These are phyloP conservation scores for Phasia obesa DNA, from an alignment of 2,888 invertebrate species.

Conservation along the genomic window DNA sequence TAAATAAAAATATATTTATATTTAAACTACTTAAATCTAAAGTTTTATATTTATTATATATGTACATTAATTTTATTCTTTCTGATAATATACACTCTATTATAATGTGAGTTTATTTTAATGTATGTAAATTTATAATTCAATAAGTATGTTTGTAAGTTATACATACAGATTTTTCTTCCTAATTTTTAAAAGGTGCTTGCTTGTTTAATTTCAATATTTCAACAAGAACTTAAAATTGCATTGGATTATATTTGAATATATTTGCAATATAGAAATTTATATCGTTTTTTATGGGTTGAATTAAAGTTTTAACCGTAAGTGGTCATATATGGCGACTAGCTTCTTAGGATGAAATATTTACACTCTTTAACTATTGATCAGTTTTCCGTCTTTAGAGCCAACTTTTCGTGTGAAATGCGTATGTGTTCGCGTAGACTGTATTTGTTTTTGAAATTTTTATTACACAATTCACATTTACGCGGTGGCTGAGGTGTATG, in stretches of 20 bases:
- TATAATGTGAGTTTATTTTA: neutral
- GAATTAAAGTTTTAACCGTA: constrained; percentile 25
- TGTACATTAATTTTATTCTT: constrained; percentile 9
- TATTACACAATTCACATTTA: constrained; percentile 82
- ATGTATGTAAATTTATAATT: constrained; percentile 13
- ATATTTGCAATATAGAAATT: neutral
- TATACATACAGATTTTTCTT: neutral
- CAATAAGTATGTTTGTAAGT: neutral
- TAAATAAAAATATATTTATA: constrained; percentile 12
- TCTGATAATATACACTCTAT: constrained; percentile 21
- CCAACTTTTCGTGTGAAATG: constrained; percentile 82
- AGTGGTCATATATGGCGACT: constrained; percentile 50
- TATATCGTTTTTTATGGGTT: constrained; percentile 1
- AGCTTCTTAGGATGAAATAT: constrained; percentile 69
- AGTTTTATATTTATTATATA: constrained; percentile 6
- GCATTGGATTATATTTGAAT: too few species aligned
- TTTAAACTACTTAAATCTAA: constrained; percentile 46
- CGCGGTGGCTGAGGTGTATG: constrained; percentile 83
- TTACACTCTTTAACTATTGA: constrained; percentile 72
- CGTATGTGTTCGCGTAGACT: constrained; percentile 82
- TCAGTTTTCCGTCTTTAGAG: constrained; percentile 80
- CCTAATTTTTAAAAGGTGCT: too few species aligned
- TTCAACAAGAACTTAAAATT: neutral
- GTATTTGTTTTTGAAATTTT: constrained; percentile 83
- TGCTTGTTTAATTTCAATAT: neutral